Evolutionary conservation across 1,140 invertebrate genomes (phyloP).

Genomic region (Trinorchestia longiramus): DNA sequence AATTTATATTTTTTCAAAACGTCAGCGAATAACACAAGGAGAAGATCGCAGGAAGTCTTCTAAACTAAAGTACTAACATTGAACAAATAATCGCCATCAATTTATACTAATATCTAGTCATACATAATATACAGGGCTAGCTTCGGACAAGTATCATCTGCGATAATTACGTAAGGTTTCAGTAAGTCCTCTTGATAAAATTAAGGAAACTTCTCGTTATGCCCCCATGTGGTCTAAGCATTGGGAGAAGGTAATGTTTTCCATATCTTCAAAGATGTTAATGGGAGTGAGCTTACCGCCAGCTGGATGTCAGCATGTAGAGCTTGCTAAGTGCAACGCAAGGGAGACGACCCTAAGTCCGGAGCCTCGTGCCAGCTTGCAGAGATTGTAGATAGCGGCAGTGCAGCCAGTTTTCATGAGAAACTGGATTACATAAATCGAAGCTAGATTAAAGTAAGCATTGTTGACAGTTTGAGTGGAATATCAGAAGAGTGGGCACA

Average conservation of each 20-base stretch:
- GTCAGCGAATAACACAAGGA: too few species aligned
- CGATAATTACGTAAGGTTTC: not conserved
- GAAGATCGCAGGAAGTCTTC: too few species aligned
- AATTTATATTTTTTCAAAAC: too few species aligned
- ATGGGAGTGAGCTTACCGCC: not conserved
- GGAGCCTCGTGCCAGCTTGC: not conserved
- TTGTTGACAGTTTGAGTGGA: not conserved
- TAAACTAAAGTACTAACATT: too few species aligned
- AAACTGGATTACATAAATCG: not conserved
- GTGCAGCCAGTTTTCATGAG: not conserved
- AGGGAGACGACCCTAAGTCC: not conserved
- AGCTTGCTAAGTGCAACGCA: not conserved
- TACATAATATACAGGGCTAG: too few species aligned
- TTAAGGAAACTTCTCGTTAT: not conserved
- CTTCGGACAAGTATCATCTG: not conserved
- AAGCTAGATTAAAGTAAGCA: not conserved
- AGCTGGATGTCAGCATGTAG: not conserved
- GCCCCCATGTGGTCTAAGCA: not conserved
- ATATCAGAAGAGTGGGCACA: not conserved
- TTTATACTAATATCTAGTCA: too few species aligned
- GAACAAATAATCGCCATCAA: too few species aligned
- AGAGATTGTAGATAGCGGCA: not conserved
- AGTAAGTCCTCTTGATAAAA: not conserved
- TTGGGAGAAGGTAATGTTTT: not conserved
- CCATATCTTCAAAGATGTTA: not conserved